Evolutionary conservation across 53 echinoderm and acorn worm genomes (phyloP).

Genomic region (Actinopyga echinites): DNA sequence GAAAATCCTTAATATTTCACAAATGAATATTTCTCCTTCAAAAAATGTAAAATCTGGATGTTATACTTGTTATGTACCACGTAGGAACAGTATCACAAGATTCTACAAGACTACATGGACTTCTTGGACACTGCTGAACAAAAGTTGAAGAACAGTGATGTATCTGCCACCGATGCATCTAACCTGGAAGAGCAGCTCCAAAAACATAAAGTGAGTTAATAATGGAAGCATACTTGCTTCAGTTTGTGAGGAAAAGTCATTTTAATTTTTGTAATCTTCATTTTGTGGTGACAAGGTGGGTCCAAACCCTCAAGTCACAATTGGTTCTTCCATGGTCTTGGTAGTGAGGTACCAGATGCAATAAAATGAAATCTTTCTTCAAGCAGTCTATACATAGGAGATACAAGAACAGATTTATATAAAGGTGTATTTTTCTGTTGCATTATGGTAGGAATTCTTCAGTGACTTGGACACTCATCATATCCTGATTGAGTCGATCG

Average conservation of each 20-base stretch:
- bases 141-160: slow-evolving; percentile 69
- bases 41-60: background rate
- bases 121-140: slow-evolving; percentile 92
- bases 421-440: background rate
- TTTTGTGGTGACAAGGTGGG: no score
- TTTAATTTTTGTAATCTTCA: no score
- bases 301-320: no score
- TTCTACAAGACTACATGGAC: slow-evolving; percentile 96
- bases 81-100: slow-evolving; percentile 99
- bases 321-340: no score
- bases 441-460: slow-evolving; percentile 98
- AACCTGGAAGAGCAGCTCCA: slow-evolving; percentile 89
- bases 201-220: slow-evolving; percentile 86
- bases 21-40: no score
- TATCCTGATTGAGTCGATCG: slow-evolving; percentile 94
- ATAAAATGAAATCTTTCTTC: no score
- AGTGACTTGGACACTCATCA: slow-evolving; percentile 95
- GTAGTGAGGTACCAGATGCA: no score
- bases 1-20: no score
- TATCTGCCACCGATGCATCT: slow-evolving; percentile 73
- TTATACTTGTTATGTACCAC: background rate
- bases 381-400: background rate
- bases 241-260: no score
- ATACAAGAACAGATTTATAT: no score
- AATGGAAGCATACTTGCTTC: background rate